A percentile compares a stretch with the other conserved stretches of the same genome.
Evolutionary conservation across 2,113 vertebrate genomes (phyloP).

Genomic region (Erpornis zantholeuca): DNA sequence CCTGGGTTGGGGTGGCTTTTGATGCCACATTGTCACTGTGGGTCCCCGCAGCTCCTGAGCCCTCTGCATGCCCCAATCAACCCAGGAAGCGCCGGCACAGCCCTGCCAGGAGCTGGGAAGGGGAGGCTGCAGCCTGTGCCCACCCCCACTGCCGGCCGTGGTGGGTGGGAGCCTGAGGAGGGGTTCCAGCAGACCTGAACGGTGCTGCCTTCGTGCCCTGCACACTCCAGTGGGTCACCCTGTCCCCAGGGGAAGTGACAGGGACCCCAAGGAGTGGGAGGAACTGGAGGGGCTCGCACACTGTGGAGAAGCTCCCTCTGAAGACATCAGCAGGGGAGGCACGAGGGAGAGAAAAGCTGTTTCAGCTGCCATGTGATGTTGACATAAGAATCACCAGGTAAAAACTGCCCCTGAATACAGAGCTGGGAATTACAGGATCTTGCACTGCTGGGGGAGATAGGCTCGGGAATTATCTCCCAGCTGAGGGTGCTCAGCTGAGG

Average conservation of each 20-base stretch:
- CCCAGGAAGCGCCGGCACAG: neutral
- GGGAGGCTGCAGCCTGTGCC: neutral
- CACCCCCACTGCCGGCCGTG: accelerated
- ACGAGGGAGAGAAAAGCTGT: neutral
- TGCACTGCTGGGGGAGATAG: neutral
- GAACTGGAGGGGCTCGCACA: neutral
- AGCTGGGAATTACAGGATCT: neutral
- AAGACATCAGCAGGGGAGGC: neutral
- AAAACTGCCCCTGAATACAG: neutral
- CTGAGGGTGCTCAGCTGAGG: neutral
- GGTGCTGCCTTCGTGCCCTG: neutral
- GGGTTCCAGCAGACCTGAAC: neutral
- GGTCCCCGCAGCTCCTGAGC: neutral
- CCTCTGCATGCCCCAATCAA: accelerated
- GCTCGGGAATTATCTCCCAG: neutral
- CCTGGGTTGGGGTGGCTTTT: neutral
- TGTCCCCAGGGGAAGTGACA: neutral
- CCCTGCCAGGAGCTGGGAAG: neutral
- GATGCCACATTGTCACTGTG: accelerated
- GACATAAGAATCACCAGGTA: neutral
- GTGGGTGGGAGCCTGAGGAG: neutral
- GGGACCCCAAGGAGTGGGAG: neutral
- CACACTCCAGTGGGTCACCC: neutral
- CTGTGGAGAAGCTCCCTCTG: neutral
- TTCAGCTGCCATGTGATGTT: neutral